phyloP scores from a whole-genome alignment of 2,888 invertebrate species.

The Metacarcinus magister region DNA sequence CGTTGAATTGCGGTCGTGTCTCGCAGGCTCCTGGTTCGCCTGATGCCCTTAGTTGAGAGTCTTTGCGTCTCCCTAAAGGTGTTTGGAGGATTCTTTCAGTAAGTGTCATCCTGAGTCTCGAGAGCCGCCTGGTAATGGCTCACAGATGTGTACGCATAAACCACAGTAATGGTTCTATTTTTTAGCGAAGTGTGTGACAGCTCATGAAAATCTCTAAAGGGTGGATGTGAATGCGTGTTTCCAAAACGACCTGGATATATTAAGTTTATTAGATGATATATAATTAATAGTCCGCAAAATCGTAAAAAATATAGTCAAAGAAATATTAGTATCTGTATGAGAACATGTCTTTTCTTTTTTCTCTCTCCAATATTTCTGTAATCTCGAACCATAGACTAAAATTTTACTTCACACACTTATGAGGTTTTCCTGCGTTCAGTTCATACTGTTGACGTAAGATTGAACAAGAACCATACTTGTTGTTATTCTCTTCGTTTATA shows the following conservation, averaged over 20 bases:
- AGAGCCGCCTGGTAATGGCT: neutral
- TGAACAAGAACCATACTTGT: no score
- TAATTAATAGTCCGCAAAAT: neutral
- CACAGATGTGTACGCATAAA: neutral
- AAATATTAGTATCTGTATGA: neutral
- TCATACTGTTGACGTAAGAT: no score
- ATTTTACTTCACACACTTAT: neutral
- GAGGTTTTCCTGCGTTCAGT: neutral
- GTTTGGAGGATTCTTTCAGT: neutral
- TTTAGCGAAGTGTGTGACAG: neutral
- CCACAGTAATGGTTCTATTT: neutral
- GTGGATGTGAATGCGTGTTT: neutral
- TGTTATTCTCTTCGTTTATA: no score
- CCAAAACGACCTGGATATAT: neutral
- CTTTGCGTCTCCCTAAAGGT: neutral
- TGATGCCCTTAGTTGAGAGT: neutral
- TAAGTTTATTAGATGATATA: neutral
- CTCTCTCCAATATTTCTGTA: neutral
- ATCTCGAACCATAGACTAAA: neutral
- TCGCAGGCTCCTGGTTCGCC: neutral
- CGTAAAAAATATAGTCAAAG: neutral
- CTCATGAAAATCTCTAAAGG: neutral
- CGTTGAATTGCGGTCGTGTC: slow-evolving; percentile 16
- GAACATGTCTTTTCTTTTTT: neutral
- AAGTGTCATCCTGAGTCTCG: neutral